These are phyloP conservation scores for Amphipyra tragopoginis DNA, from an alignment of 2,888 invertebrate genomes.

Conservation along the genomic window DNA sequence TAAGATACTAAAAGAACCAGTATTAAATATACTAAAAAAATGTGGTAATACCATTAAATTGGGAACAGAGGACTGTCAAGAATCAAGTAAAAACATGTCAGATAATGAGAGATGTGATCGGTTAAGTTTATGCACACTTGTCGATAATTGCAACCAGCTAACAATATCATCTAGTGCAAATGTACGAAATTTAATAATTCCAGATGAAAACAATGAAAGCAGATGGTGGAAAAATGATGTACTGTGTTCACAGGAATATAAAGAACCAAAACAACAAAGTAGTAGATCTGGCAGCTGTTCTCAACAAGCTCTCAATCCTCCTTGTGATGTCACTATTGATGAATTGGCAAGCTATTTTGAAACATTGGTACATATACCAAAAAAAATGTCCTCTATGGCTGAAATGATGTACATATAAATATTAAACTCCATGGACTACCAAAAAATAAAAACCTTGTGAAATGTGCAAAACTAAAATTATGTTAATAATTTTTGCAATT, in stretches of 20 bases:
- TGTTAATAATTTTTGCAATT: no score
- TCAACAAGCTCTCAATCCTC: conserved; percentile 93
- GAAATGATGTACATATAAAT: conserved; percentile 98
- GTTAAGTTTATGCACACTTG: conserved; percentile 79
- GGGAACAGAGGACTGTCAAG: conserved; percentile 58
- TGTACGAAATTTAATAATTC: conserved; percentile 48
- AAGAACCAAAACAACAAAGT: conserved; percentile 70
- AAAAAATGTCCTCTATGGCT: conserved; percentile 99
- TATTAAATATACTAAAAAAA: conserved; percentile 85
- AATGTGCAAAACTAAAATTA: no score
- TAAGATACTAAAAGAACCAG: conserved; percentile 89
- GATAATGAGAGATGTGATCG: conserved; percentile 67
- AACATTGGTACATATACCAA: conserved; percentile 98
- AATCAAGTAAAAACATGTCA: conserved; percentile 56
- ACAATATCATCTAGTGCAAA: conserved; percentile 75
- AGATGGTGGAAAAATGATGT: conserved; percentile 79
- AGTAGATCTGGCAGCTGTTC: conserved; percentile 91
- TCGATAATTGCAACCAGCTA: conserved; percentile 84
- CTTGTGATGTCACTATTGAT: conserved; percentile 97
- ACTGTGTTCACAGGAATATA: conserved; percentile 61
- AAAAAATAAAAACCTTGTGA: no score
- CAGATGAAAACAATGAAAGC: conserved; percentile 62
- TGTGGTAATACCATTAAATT: conserved; percentile 54
- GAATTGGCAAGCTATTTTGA: conserved; percentile 99
- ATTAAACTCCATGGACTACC: not conserved